Evolutionary conservation across 2,797 vertebrate genomes (phyloP), one percentile per base, ranked within the genome.

Genomic region (Sebastes kiyomatsui): DNA sequence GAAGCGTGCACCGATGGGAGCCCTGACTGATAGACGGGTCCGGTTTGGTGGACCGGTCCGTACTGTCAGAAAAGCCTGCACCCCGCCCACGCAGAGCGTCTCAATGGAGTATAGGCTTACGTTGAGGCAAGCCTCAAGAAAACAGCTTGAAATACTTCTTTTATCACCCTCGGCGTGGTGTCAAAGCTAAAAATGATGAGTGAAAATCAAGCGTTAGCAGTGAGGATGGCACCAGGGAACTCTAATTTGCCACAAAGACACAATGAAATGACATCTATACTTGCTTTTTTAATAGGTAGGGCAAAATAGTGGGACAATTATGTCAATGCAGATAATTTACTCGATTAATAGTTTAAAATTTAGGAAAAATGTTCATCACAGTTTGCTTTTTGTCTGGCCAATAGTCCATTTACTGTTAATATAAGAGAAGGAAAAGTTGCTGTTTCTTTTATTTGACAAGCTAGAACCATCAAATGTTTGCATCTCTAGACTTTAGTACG

Each of bases 51-150:
- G 61, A n/a, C 12, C 22, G 35, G n/a, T 27, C 54, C 27, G 49
- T 6, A 2, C 30, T 10, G 46, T 68, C 35, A 33, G 56, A 11
- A 28, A 67, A 67, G 25, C 23, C 42, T 14, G 38, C 38, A 42
- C 38, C 9, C 38, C 69, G 6, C 78, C 70, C 38, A 12, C 46
- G 23, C 70, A 7, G 52, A 49, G 5, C 3, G 23, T 35, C 79
- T 72, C 58, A 5, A 11, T 12, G 72, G 68, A 79, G 64, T 42
- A 56, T 60, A 32, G 32, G 3, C 42, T 73, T 69, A 79, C 80
- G n/a, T 6, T 25, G n/a, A 56, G 59, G 28, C n/a, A 8, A n/a
- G 5, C 28, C 25, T 52, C 46, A 52, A 56, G 81, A 49, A 67
- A 71, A 67, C 69, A 14, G 65, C 60, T 49, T 55, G 68, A 65